Percentiles rank a stretch among this genome's conserved stretches.
Conservation (phyloP, 2,113 vertebrate species). For the Limnothrissa miodon region DNA sequence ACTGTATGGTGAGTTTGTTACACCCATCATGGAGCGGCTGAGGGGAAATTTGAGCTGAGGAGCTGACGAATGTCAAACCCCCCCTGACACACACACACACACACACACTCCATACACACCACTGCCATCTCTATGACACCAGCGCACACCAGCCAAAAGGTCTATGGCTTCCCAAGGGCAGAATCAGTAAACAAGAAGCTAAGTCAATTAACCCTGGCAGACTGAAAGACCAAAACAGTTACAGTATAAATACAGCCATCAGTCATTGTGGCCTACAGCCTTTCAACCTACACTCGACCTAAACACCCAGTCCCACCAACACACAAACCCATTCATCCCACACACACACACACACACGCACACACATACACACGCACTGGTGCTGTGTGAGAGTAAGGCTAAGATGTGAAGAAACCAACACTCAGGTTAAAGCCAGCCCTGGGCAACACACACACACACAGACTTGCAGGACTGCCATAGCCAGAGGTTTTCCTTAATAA, state of each 20-base stretch:
- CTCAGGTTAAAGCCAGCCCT: neutral
- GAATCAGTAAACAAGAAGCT: neutral
- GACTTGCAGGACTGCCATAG: neutral
- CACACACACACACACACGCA: neutral
- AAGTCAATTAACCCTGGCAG: conserved; percentile 37
- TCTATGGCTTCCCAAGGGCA: conserved; percentile 19
- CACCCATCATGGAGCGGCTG: neutral
- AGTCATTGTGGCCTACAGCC: neutral
- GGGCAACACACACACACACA: neutral
- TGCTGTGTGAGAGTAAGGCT: too few species aligned
- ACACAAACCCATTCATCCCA: neutral
- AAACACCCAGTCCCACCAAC: neutral
- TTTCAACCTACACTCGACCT: neutral
- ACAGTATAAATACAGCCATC: neutral
- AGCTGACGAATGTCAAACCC: neutral
- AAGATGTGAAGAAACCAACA: neutral
- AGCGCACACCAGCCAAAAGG: neutral
- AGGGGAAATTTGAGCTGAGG: neutral
- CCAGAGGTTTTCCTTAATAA: neutral
- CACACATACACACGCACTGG: neutral
- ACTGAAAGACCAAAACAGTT: neutral
- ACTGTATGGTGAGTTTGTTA: neutral
- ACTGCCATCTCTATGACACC: neutral
- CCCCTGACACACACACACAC: neutral
- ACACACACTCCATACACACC: neutral